phyloP scores from a whole-genome alignment of 2,113 vertebrate species.

The Carassius carassius region DNA sequence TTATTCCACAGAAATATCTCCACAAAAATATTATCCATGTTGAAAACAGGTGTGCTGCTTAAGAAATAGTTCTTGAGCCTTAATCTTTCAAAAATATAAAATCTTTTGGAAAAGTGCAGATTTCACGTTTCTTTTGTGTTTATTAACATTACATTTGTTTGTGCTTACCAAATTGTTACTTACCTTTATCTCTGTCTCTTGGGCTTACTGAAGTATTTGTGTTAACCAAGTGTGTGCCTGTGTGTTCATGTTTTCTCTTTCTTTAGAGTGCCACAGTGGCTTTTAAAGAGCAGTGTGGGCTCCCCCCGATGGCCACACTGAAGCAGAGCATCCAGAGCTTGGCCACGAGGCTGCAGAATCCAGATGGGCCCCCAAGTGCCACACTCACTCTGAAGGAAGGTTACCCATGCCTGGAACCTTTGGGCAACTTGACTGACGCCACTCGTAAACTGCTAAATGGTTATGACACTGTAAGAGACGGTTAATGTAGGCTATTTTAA shows the following conservation, averaged over 20 bases:
- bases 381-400: slow-evolving; percentile 84
- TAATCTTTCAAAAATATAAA: background rate
- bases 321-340: slow-evolving; percentile 96
- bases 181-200: background rate
- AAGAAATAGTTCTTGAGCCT: background rate
- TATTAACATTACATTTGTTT: background rate
- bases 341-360: slow-evolving; percentile 82
- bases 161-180: background rate
- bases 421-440: slow-evolving; percentile 79
- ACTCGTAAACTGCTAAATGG: slow-evolving; percentile 88
- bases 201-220: background rate
- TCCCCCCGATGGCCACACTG: slow-evolving; percentile 89
- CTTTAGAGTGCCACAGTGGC: slow-evolving; percentile 85
- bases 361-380: slow-evolving; percentile 81
- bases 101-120: no score
- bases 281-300: slow-evolving; percentile 94
- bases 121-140: background rate
- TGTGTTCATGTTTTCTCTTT: background rate
- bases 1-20: background rate
- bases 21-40: background rate
- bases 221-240: background rate
- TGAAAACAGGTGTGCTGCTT: background rate
- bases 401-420: slow-evolving; percentile 88
- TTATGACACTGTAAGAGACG: slow-evolving; percentile 84
- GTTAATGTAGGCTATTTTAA: background rate